Evolutionary conservation across 2,888 invertebrate species (phyloP), one percentile per base, ranked within the genome.

Genomic region (Mayetiola destructor): DNA sequence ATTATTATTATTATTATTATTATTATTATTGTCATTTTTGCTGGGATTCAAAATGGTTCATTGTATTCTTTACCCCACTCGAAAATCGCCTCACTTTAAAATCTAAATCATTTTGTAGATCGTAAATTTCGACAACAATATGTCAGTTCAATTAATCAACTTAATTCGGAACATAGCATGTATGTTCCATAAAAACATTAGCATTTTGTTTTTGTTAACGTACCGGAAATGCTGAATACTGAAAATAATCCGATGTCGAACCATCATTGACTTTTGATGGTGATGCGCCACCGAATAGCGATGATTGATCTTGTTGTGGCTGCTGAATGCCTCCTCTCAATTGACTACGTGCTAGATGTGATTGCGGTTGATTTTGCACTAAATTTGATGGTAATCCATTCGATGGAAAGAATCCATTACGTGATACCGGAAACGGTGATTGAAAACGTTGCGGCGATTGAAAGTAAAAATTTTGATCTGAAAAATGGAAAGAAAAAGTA

Each of bases 271-370:
- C 14, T 55, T 59, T 62, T 63, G 60, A 58, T 59, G 55, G 65
- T 53, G 68, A 67, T 59, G 67, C 66, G 61, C 65, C 66, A 56
- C 69, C 65, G 59, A 67, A 72, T 53, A 72, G 60, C 6, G 69
- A 63, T 59, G 71, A 71, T 23, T 42, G 42, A 8, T 42, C 14
- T 21, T 30, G 27, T 57, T 23, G 20, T n/a, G 61, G 23, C 8
- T 58, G 21, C n/a, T 58, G 58, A 12, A 60, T 58, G 54, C 64
- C 59, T n/a, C 60, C 57, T 53, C 61, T 61, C 59, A 62, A 69
- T 60, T 56, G 32, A 35, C 42, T 32, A 32, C 20, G 40, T 14
- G 14, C 3, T 9, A 23, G 40, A n/a, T n/a, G n/a, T 40, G 32
- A 36, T 23, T 35, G 35, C 36, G 55, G 35, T 23, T 32, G 35